Evolutionary conservation across 2,797 vertebrate genomes (phyloP).

Genomic region (Pitangus sulphuratus): DNA sequence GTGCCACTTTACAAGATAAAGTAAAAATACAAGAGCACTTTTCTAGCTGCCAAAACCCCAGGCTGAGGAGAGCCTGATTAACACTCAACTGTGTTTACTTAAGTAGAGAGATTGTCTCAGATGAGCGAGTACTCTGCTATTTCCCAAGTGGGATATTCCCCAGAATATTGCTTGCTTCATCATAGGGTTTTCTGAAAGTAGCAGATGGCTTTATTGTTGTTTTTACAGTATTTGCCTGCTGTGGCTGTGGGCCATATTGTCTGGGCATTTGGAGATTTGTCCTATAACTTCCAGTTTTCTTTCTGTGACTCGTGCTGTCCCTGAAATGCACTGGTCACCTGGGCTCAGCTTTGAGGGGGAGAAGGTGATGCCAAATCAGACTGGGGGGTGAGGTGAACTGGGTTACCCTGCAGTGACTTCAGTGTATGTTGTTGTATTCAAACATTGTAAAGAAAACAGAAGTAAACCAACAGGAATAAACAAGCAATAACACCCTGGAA

Average conservation of each 20-base stretch:
- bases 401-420: background rate
- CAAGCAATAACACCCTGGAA: background rate
- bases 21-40: background rate
- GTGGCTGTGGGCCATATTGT: background rate
- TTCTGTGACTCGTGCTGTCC: background rate
- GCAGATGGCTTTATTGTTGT: background rate
- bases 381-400: no score
- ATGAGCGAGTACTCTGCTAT: background rate
- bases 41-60: background rate
- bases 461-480: background rate
- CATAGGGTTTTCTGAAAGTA: background rate
- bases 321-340: background rate
- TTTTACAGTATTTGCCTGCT: background rate
- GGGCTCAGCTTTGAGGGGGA: background rate
- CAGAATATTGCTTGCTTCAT: background rate
- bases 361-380: background rate
- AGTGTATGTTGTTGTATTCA: background rate
- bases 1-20: background rate
- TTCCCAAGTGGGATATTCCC: background rate
- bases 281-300: background rate
- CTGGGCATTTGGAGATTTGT: background rate
- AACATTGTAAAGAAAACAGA: background rate
- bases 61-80: background rate
- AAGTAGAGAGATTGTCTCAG: background rate
- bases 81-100: background rate